These are phyloP conservation scores for Gymnosoma rotundatum DNA, from an alignment of 2,888 invertebrate genomes.

Conservation along the genomic window DNA sequence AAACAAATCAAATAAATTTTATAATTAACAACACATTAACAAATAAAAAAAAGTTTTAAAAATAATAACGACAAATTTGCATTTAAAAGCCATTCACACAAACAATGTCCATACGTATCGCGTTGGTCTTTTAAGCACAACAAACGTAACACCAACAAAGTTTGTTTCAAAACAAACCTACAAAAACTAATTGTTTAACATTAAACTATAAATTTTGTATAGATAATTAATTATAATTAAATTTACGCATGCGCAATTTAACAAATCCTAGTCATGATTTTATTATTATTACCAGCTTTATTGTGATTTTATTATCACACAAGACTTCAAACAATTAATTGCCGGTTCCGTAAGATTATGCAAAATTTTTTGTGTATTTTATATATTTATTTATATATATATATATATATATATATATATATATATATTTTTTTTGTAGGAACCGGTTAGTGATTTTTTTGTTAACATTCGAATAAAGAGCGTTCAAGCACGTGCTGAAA, in stretches of 20 bases:
- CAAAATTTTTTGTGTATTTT: no score
- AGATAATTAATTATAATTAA: slow-evolving; percentile 16
- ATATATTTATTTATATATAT: neutral
- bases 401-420: neutral
- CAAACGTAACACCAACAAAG: no score
- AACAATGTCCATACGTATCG: slow-evolving; percentile 29
- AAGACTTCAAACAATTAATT: neutral
- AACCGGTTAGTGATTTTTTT: no score
- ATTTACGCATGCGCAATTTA: slow-evolving; percentile 10
- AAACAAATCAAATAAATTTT: slow-evolving; percentile 24
- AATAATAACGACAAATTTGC: slow-evolving; percentile 47
- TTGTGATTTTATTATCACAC: neutral
- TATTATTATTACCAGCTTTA: neutral
- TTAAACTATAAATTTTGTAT: no score
- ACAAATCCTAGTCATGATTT: neutral
- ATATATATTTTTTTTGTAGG: no score
- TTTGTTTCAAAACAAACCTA: neutral
- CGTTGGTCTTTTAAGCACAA: slow-evolving; percentile 4
- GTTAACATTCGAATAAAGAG: no score
- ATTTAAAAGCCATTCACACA: slow-evolving; percentile 46
- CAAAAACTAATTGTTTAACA: neutral
- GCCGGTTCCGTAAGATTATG: slow-evolving; percentile 35
- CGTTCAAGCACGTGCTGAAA: no score
- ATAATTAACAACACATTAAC: slow-evolving; percentile 33
- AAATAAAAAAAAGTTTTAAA: slow-evolving; percentile 29